Base-by-base conservation (phyloP, 2,888 invertebrate genomes). In the Pandemis corylana region DNA sequence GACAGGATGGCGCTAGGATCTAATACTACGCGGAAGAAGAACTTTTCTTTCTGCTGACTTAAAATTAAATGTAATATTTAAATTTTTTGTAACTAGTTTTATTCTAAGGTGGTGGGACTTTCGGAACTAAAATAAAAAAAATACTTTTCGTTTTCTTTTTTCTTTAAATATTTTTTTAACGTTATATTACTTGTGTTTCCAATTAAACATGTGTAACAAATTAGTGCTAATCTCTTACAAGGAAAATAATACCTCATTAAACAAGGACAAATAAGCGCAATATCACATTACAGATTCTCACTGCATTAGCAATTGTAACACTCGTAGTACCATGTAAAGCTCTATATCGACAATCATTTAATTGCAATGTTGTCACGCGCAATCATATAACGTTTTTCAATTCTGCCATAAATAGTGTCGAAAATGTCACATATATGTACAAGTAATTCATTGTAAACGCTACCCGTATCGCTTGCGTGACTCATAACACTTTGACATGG, bases 401-500 rank as follows among this genome's bases (percentile, higher is more conserved):
- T 28, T 28, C 28, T 5, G 59, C 59, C 28, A 59, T 12, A 28
- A 44, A 59, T 68, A 28, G 28, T 12, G 5, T 20, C n/a, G 9
- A 42, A 59, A 53, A 41, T 53, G 6, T 15, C 20, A 42, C 12
- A 59, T 7, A 15, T 42, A 20, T 20, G 20, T 20, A 28, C 13
- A n/a, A 53, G 6, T 53, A 44, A 53, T 68, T 12, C 10, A 12
- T 69, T 62, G 6, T 7, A 65, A 46, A 71, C 44, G 13, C 51
- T 51, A 53, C 46, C 44, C 15, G 73, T 77, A 67, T 72, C 51
- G 77, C 77, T 88, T 78, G 88, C 89, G 89, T 89, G 89, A 87
- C 87, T 86, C 78, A 78, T 78, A 82, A 73, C 41, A 63, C 36
- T 71, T 69, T 73, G 73, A 64, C 12, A 65, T 51, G 7, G 28